Percentiles rank a stretch among this genome's conserved stretches.
Conservation (phyloP, 1,140 invertebrate genomes). For the Agraylea sexmaculata region DNA sequence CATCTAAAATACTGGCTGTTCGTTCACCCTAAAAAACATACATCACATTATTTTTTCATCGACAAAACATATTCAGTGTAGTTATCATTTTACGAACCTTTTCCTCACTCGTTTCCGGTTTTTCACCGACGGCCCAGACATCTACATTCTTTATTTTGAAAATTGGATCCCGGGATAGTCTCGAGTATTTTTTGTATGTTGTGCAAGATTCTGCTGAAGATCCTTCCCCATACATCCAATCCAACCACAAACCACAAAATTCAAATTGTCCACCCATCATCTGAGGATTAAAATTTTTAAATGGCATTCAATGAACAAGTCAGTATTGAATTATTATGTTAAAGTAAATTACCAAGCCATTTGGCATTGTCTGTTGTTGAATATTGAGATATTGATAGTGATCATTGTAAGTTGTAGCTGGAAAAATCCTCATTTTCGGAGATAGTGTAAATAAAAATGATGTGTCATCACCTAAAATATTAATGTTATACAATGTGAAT, state of each 20-base stretch:
- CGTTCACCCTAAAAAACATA: slow-evolving; percentile 32
- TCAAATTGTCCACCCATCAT: slow-evolving; percentile 81
- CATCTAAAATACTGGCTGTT: slow-evolving; percentile 54
- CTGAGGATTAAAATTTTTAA: slow-evolving; percentile 30
- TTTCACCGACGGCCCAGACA: slow-evolving; percentile 77
- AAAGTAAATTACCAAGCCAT: slow-evolving; percentile 61
- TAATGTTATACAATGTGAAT: neutral
- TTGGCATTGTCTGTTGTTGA: slow-evolving; percentile 81
- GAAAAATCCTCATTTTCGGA: slow-evolving; percentile 66
- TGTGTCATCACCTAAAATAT: slow-evolving; percentile 46
- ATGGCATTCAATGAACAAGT: slow-evolving; percentile 5
- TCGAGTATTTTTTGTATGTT: slow-evolving; percentile 67
- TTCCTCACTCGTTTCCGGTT: slow-evolving; percentile 52
- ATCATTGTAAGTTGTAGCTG: slow-evolving; percentile 68
- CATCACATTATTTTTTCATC: too few species aligned
- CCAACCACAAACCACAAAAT: slow-evolving; percentile 80
- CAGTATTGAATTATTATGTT: slow-evolving; percentile 13
- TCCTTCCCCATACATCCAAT: slow-evolving; percentile 69
- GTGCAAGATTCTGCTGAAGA: slow-evolving; percentile 72
- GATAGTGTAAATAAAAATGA: slow-evolving; percentile 74
- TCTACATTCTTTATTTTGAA: slow-evolving; percentile 72
- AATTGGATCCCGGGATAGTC: slow-evolving; percentile 62
- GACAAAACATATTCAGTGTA: too few species aligned
- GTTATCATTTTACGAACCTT: slow-evolving; percentile 25
- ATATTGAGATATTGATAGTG: slow-evolving; percentile 86